These are phyloP conservation scores for Ceratotherium simum DNA, from an alignment of 2,113 vertebrate genomes.

Conservation along the genomic window DNA sequence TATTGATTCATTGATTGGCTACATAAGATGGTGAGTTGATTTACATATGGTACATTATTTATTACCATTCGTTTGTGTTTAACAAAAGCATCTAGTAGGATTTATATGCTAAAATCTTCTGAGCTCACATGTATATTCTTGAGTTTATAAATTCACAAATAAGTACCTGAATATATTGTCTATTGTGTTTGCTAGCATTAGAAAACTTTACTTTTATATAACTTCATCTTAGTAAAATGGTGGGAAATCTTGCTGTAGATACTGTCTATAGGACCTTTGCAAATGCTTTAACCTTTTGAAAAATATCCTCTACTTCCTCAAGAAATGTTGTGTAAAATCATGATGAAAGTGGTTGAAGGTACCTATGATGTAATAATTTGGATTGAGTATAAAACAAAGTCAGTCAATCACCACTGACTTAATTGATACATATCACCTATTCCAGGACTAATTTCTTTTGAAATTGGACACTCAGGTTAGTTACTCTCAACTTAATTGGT, in stretches of 20 bases:
- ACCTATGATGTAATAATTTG: background rate
- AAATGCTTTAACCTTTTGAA: background rate
- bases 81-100: background rate
- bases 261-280: background rate
- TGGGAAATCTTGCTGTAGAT: background rate
- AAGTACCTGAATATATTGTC: background rate
- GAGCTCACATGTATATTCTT: background rate
- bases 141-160: background rate
- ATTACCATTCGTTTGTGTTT: background rate
- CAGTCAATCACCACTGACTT: background rate
- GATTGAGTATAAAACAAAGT: background rate
- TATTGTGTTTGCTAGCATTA: background rate
- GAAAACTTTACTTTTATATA: background rate
- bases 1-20: background rate
- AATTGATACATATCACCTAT: background rate
- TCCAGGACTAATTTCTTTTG: background rate
- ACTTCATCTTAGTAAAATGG: background rate
- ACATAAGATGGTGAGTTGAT: background rate
- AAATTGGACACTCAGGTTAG: background rate
- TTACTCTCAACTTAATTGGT: background rate
- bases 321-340: background rate
- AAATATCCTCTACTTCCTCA: background rate
- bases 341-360: background rate
- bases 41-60: background rate
- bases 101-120: slow-evolving; percentile 6